Evolutionary conservation across 2,888 invertebrate species (phyloP).

Genomic region (Dryocosmus kuriphilus): DNA sequence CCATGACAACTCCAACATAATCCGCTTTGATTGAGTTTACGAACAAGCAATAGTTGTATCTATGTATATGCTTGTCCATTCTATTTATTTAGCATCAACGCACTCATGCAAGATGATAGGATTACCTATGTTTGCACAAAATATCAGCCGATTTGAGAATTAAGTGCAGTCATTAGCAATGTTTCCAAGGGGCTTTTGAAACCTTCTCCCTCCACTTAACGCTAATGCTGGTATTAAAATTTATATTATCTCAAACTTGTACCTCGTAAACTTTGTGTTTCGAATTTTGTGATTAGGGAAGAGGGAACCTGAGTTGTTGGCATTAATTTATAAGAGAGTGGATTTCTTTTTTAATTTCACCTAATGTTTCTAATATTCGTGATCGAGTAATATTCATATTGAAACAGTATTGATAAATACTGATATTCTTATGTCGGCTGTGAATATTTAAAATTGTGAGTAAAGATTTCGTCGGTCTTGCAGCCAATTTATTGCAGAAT

Average conservation of each 20-base stretch:
- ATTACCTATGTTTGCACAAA: slow-evolving; percentile 37
- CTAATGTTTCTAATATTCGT: slow-evolving; percentile 2
- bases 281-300: no score
- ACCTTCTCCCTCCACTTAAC: background rate
- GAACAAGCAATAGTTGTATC: slow-evolving; percentile 1
- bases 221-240: background rate
- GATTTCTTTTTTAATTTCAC: no score
- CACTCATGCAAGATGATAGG: slow-evolving; percentile 42
- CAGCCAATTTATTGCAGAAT: no score
- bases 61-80: slow-evolving; percentile 16
- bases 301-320: no score
- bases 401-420: no score
- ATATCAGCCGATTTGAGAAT: slow-evolving; percentile 38
- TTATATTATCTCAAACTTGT: no score
- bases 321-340: no score
- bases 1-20: background rate
- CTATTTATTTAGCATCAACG: slow-evolving; percentile 38
- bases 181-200: background rate
- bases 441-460: no score
- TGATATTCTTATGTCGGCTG: no score
- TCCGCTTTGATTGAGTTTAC: slow-evolving; percentile 23
- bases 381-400: no score
- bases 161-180: slow-evolving; percentile 34
- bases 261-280: no score
- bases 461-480: no score